Evolutionary conservation across 2,113 vertebrate genomes (phyloP), one percentile per base, ranked within the genome.

Genomic region (Nothobranchius kuhntae): DNA sequence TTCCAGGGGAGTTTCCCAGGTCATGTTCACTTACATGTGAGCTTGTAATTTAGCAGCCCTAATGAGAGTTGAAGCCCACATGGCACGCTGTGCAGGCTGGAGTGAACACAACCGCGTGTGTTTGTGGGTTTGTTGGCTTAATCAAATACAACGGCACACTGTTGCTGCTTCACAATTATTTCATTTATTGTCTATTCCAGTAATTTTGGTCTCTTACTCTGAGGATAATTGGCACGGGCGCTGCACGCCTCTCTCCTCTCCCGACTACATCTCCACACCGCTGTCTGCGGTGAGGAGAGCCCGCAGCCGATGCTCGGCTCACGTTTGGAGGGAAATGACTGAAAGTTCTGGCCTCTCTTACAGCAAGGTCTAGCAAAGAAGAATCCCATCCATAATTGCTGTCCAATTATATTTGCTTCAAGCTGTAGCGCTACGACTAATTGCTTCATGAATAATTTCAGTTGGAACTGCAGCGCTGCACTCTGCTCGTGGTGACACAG

Each of bases 401-500:
- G 82, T 78, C 89, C 87, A 89, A 89, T 89, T 89, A 86, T 84
- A 89, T 86, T 86, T 85, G 80, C 87, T 87, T 82, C 74, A 83
- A 86, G 82, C 83, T 77, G 82, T 55, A 87, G 79, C 24, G 71
- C 75, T 51, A 24, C 71, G 52, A 56, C 86, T 90, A 90, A 91
- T 91, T 91, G 89, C 87, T 80, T 88, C 80, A 86, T 86, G 87
- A 86, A 88, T 89, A 87, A 87, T 90, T 87, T 89, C 65, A 72
- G 30, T 73, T 38, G 2, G 17, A 69, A 71, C 65, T 9, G 57
- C 68, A 24, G 75, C 2, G 42, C 64, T 61, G 64, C 63, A 15
- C 71, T 71, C 71, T 30, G 72, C 67, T 47, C 84, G 65, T 66
- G 40, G 64, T 60, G 81, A 86, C 79, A 76, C 53, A 35, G 81